Evolutionary conservation across 1,140 invertebrate species (phyloP).

Genomic region (Pristionchus pacificus): DNA sequence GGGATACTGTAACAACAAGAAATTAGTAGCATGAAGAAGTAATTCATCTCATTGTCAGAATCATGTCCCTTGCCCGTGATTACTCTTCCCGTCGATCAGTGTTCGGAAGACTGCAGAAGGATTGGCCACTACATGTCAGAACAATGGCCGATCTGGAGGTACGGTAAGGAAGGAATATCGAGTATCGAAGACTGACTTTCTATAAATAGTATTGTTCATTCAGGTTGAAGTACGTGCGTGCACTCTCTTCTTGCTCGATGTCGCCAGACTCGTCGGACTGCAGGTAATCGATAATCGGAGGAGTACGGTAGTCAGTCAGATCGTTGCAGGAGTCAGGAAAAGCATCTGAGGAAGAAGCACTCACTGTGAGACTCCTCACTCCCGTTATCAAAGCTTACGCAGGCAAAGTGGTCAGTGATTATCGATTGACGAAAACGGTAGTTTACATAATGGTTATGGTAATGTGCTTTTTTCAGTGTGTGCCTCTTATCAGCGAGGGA

Average conservation of each 20-base stretch:
- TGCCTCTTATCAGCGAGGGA: slow-evolving; percentile 64
- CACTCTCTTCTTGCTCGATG: slow-evolving; percentile 56
- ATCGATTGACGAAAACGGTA: neutral
- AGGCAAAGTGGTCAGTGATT: slow-evolving; percentile 58
- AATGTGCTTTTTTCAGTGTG: slow-evolving; percentile 15
- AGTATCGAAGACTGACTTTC: neutral
- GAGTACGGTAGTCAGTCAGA: neutral
- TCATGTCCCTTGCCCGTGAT: slow-evolving; percentile 63
- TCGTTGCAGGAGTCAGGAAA: slow-evolving; percentile 58
- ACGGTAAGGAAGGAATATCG: neutral
- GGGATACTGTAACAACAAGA: no score
- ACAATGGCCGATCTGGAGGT: slow-evolving; percentile 1
- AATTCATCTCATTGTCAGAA: slow-evolving; percentile 56
- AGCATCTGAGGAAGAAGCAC: slow-evolving; percentile 58
- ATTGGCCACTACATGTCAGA: slow-evolving; percentile 2
- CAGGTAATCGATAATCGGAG: slow-evolving; percentile 25
- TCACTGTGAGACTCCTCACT: slow-evolving; percentile 62
- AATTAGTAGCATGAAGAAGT: no score
- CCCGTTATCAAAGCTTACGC: slow-evolving; percentile 66
- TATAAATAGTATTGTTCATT: no score
- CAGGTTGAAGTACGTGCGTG: slow-evolving; percentile 60
- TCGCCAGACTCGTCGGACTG: slow-evolving; percentile 39
- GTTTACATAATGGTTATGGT: neutral
- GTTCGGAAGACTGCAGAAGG: neutral
- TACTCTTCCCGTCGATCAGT: slow-evolving; percentile 60